Percentiles rank a stretch among this genome's conserved stretches.
phyloP scores from a whole-genome alignment of 35 echinoderm and acorn worm genomes.

The Ptychodera flava region DNA sequence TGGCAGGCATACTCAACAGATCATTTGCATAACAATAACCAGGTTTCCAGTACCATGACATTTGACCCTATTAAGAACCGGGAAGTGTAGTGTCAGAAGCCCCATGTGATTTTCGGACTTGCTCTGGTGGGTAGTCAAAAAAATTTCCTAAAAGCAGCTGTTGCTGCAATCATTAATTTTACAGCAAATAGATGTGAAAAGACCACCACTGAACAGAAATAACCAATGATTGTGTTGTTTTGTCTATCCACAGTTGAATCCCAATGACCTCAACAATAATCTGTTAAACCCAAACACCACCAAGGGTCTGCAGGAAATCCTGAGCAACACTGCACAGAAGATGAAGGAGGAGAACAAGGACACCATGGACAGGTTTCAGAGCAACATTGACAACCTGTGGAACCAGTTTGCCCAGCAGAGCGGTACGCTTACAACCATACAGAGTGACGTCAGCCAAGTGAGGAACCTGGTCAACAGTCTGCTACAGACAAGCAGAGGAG shows the following conservation, averaged over 20 bases:
- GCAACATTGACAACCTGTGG: background rate
- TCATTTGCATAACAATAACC: no score
- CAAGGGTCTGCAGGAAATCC: slow-evolving; percentile 11
- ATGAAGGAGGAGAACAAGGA: slow-evolving; percentile 28
- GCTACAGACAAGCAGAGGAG: background rate
- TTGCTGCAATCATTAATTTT: no score
- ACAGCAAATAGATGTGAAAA: no score
- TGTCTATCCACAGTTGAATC: slow-evolving; percentile 13
- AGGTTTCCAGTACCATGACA: no score
- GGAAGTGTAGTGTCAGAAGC: no score
- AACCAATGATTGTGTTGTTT: background rate
- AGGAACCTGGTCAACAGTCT: background rate
- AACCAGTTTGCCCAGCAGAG: background rate
- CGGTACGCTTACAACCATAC: background rate
- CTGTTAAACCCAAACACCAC: slow-evolving; percentile 37
- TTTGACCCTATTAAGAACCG: no score
- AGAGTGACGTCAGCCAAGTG: background rate
- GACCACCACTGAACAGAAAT: no score
- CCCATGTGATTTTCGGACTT: no score
- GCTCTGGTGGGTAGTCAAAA: no score
- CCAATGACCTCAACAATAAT: slow-evolving; percentile 28
- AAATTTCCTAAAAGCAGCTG: no score
- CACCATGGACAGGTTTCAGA: background rate
- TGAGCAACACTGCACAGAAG: background rate
- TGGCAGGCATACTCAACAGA: no score